Evolutionary conservation across 1,140 invertebrate genomes (phyloP).

Genomic region (Bilobella aurantiaca): DNA sequence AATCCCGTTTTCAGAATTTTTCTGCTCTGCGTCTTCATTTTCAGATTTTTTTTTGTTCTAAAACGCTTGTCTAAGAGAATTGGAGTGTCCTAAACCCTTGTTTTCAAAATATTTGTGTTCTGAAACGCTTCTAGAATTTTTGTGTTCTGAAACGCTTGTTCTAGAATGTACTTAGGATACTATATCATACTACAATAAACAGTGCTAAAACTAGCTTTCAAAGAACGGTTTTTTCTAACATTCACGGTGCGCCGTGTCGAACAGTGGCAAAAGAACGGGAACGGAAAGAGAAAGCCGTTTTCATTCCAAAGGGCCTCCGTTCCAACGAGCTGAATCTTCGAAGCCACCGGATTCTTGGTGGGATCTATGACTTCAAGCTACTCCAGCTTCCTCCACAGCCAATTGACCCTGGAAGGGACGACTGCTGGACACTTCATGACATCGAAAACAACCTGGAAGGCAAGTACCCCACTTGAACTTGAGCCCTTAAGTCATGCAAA

Average conservation of each 20-base stretch:
- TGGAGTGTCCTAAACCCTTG: background rate
- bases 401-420: constrained; percentile 7
- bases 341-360: constrained; percentile 26
- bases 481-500: too few species aligned
- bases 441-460: constrained; percentile 18
- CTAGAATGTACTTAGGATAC: too few species aligned
- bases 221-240: background rate
- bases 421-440: background rate
- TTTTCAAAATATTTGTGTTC: background rate
- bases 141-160: too few species aligned
- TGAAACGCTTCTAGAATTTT: too few species aligned
- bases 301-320: constrained; percentile 19
- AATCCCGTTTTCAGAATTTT: too few species aligned
- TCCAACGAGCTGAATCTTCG: constrained; percentile 26
- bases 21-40: too few species aligned
- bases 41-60: too few species aligned
- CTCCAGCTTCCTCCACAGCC: constrained; percentile 29
- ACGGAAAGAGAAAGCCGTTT: constrained; percentile 27
- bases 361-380: constrained; percentile 24
- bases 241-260: background rate
- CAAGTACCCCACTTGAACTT: constrained; percentile 16
- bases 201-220: too few species aligned
- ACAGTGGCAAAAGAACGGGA: constrained; percentile 33
- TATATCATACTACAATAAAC: too few species aligned
- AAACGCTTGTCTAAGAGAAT: too few species aligned